These are phyloP conservation scores for Pachyuromys duprasi DNA, from an alignment of 2,797 vertebrate species.

Conservation along the genomic window DNA sequence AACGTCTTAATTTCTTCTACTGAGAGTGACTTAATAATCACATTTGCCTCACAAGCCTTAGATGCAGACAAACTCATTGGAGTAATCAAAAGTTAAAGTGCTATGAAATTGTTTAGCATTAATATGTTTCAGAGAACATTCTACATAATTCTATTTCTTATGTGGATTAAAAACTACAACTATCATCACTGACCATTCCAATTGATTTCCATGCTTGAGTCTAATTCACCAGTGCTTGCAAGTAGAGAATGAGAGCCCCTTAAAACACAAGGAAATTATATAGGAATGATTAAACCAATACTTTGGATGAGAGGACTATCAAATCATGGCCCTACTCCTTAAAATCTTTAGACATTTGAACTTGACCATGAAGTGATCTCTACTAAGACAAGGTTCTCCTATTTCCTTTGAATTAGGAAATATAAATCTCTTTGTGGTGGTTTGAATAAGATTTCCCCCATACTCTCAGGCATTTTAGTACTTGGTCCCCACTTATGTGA, in stretches of 20 bases:
- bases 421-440: neutral
- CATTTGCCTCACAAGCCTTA: neutral
- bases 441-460: neutral
- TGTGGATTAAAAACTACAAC: neutral
- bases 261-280: constrained; percentile 35
- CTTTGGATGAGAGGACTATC: constrained; percentile 17
- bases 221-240: constrained; percentile 49
- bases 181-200: constrained; percentile 14
- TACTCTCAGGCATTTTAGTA: neutral
- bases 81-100: constrained; percentile 39
- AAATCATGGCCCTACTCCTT: constrained; percentile 31
- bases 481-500: neutral
- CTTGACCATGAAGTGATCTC: neutral
- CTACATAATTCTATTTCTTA: constrained; percentile 37
- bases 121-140: neutral
- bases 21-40: neutral
- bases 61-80: neutral
- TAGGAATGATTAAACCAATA: constrained; percentile 26
- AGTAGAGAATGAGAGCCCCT: neutral
- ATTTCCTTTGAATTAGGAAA: neutral
- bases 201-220: constrained; percentile 60
- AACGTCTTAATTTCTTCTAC: neutral
- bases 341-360: constrained; percentile 58
- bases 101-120: constrained; percentile 9
- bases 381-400: neutral